Base-by-base conservation (phyloP, 2,113 vertebrate species). In the Oenanthe oenanthe region DNA sequence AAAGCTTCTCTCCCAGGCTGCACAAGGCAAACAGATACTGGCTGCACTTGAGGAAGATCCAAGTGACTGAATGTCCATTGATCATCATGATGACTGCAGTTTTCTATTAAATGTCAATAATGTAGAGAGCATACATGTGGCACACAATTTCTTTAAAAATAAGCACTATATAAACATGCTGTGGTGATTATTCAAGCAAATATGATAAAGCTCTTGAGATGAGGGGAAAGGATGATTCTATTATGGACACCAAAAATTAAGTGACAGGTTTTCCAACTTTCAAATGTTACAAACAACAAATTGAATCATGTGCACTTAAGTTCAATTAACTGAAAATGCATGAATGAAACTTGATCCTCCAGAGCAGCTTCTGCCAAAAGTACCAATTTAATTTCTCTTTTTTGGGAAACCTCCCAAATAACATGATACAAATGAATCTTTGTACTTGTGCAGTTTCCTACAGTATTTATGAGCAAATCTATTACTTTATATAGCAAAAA, bases 51-150 rank as follows among this genome's bases (percentile, higher is more conserved):
- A 76, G n/a, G 63, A 51, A 60, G 15, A 40, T 26, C 32, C 48
- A 56, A 34, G 25, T 54, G 43, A 62, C 82, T 12, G 8, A 65
- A 57, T 3, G 0, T 7, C 36, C 40, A 40, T 47, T 57, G 70
- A 57, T 28, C 43, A 14, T 10, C 17, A 51, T 17, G 17, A 47
- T 5, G 17, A 61, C 16, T 75, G 22, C 13, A 48, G 6, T 15
- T 82, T 47, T 36, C 54, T 34, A 53, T 48, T 36, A 38, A 54
- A 89, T 10, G 19, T 18, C 61, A 86, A 8, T 21, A 81, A 61
- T 6, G 4, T 3, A 40, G 13, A 50, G 4, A 76, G 19, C n/a
- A 63, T 3, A 51, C 0, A 1, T 0, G 1, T 24, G 15, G 42
- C 17, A 83, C 14, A 9, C 0, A 0, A 29, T 9, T 42, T 57